These are phyloP conservation scores for Ageneiosus marmoratus DNA, from an alignment of 2,113 vertebrate genomes.

Conservation along the genomic window DNA sequence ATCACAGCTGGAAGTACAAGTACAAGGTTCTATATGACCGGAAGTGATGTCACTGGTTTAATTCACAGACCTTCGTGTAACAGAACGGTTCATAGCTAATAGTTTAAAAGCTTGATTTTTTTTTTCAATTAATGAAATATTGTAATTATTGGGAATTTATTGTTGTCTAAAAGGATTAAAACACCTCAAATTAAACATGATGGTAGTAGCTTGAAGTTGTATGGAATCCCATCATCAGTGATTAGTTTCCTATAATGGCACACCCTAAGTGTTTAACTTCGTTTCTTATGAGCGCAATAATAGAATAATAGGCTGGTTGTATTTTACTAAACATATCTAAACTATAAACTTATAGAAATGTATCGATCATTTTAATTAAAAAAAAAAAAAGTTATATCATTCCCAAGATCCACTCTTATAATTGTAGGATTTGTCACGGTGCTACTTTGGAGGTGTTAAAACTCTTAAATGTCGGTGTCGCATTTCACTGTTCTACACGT, in stretches of 20 bases:
- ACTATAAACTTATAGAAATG: neutral
- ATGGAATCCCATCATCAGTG: neutral
- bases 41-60: too few relatives aligned
- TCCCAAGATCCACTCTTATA: neutral
- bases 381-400: neutral
- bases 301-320: too few relatives aligned
- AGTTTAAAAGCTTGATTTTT: neutral
- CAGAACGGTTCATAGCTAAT: neutral
- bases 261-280: neutral
- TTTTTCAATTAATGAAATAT: neutral
- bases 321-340: too few relatives aligned
- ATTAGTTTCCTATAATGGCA: neutral
- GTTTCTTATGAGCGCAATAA: too few relatives aligned
- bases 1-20: too few relatives aligned
- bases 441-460: constrained; percentile 51
- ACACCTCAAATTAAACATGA: neutral
- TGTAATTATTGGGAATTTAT: neutral
- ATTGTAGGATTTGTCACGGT: neutral
- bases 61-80: too few relatives aligned
- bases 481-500: constrained; percentile 56
- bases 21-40: too few relatives aligned
- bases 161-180: neutral
- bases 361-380: neutral
- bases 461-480: constrained; percentile 63
- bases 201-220: neutral